These are phyloP conservation scores for Gouania willdenowi DNA, from an alignment of 2,797 vertebrate genomes.

Conservation along the genomic window DNA sequence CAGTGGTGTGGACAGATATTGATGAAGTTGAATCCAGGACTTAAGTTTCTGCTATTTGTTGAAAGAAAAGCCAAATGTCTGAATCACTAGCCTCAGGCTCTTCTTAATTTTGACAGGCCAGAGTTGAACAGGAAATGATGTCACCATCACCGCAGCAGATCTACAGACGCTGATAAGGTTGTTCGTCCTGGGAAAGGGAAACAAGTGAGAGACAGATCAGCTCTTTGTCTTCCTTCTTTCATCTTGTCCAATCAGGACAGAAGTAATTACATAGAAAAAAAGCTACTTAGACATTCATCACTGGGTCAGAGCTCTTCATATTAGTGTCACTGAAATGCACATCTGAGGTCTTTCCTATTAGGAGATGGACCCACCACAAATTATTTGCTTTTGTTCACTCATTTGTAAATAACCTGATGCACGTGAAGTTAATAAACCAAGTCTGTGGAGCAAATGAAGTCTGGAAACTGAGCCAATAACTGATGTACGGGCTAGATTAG, in stretches of 20 bases:
- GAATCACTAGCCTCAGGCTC: constrained; percentile 12
- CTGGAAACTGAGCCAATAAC: constrained; percentile 47
- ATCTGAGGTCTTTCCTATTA: constrained; percentile 3
- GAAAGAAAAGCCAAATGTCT: constrained; percentile 33
- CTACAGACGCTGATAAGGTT: constrained; percentile 53
- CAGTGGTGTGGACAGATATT: constrained; percentile 43
- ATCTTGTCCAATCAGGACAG: constrained; percentile 35
- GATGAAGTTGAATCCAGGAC: constrained; percentile 2
- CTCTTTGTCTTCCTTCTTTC: constrained; percentile 43
- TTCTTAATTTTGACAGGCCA: constrained; percentile 26
- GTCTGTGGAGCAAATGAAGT: constrained; percentile 21
- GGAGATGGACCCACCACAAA: not conserved
- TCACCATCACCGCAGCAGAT: constrained; percentile 57
- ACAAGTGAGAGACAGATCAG: constrained; percentile 33
- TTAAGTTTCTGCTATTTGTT: constrained; percentile 27
- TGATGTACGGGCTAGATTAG: constrained; percentile 27
- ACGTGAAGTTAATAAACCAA: constrained; percentile 26
- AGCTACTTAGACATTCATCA: constrained; percentile 20
- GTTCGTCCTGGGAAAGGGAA: constrained; percentile 37
- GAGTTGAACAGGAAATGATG: constrained; percentile 61
- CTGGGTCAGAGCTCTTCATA: constrained; percentile 20
- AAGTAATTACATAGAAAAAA: constrained; percentile 10
- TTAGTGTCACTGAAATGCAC: constrained; percentile 10
- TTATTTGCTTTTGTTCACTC: constrained; percentile 7
- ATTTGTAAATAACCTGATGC: constrained; percentile 37